Conservation (phyloP, 2,888 invertebrate genomes). For the Aphidius colemani region DNA sequence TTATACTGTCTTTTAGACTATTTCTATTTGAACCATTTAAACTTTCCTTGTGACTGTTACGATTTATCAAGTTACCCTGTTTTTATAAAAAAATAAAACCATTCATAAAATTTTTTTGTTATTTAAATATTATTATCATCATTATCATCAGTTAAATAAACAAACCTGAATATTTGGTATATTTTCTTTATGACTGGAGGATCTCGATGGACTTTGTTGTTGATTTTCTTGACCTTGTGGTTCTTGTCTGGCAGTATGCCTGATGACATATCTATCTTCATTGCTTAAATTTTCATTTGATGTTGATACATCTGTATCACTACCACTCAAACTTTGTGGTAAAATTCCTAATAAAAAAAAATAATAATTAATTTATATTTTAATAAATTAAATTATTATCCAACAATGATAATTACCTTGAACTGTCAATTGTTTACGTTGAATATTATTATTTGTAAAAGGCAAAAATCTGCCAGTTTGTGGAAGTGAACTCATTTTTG, state of each 20-base stretch:
- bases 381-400: no score
- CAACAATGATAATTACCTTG: slow-evolving; percentile 46
- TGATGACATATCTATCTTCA: slow-evolving; percentile 82
- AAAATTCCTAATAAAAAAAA: slow-evolving; percentile 61
- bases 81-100: no score
- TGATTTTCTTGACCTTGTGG: slow-evolving; percentile 90
- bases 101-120: no score
- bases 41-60: slow-evolving; percentile 57
- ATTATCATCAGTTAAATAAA: no score
- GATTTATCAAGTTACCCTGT: slow-evolving; percentile 55
- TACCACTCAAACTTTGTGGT: slow-evolving; percentile 80
- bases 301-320: slow-evolving; percentile 88
- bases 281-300: slow-evolving; percentile 87
- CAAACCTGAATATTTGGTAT: slow-evolving; percentile 57
- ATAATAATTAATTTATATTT: slow-evolving; percentile 7
- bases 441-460: slow-evolving; percentile 66
- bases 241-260: slow-evolving; percentile 83
- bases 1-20: slow-evolving; percentile 57
- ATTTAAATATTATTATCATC: no score
- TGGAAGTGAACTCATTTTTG: slow-evolving; percentile 67
- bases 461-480: slow-evolving; percentile 68
- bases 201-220: slow-evolving; percentile 65
- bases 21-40: slow-evolving; percentile 57
- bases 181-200: slow-evolving; percentile 60
- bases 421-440: slow-evolving; percentile 64